phyloP scores from a whole-genome alignment of 2,797 vertebrate species.

The Anomalospiza imberbis region DNA sequence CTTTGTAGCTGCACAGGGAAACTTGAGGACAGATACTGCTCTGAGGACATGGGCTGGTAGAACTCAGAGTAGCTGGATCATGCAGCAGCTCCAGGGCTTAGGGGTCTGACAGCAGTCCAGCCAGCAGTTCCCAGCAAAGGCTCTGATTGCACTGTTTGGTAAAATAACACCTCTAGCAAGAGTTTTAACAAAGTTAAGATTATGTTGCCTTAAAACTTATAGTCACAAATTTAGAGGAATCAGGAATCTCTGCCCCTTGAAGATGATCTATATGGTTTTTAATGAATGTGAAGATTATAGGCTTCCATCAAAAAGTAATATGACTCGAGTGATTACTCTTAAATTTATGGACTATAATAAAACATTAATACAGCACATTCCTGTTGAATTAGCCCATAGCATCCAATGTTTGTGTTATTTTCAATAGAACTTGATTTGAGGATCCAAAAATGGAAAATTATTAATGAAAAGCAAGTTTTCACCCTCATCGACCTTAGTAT shows the following conservation, averaged over 20 bases:
- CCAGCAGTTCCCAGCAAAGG: not conserved
- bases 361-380: not conserved
- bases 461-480: not conserved
- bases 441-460: not conserved
- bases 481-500: not conserved
- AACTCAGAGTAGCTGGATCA: accelerated
- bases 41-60: not conserved
- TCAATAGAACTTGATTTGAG: not conserved
- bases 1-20: not conserved
- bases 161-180: not conserved
- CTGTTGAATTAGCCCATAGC: not conserved
- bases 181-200: not conserved
- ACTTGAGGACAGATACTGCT: not conserved
- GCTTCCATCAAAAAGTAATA: not conserved
- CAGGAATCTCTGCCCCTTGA: not conserved
- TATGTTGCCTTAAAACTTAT: not conserved
- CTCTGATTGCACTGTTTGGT: not conserved
- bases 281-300: not conserved
- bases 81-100: not conserved
- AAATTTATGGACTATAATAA: not conserved
- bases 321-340: not conserved
- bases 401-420: not conserved
- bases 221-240: not conserved
- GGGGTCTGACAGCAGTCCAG: not conserved
- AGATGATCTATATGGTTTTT: not conserved